Evolutionary conservation across 2,797 vertebrate genomes (phyloP), one percentile per base, ranked within the genome.

Genomic region (Sciurus carolinensis): DNA sequence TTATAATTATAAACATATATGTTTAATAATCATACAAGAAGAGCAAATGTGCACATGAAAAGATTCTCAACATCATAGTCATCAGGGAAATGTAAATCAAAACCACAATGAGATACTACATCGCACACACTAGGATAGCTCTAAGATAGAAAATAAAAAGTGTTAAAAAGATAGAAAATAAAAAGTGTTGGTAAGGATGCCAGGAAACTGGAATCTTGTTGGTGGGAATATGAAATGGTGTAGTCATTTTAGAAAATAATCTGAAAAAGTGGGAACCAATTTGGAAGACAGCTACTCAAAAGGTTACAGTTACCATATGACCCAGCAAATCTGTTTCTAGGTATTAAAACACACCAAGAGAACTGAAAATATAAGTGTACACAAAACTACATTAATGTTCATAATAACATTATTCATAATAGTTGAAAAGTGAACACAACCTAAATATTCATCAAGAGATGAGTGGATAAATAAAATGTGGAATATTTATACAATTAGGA

Each of bases 71-170:
- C 14, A 66, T 54, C 20, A 67, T 4, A 81, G 39, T 57, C 39
- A 57, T 59, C 76, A 82, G 69, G 50, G 47, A 82, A 75, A 82
- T 59, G 20, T 69, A 92, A 92, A 71, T 54, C 79, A 84, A 84
- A 95, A 83, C 8, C 50, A 84, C 22, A 85, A 9, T 67, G 66
- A 96, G 50, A 42, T 69, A 33, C 20, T 17, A 76, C 36, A 67
- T 72, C 42, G 30, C 9, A 81, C 1, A 20, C 28, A 2, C 13
- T 57, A 8, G 50, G 75, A 50, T 24, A 9, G 50, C 17, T 52
- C 11, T 77, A 22, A 52, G 39, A 90, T 26, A 36, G 39, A 50
- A 20, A 82, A 8, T 39, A 59, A 18, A 30, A 71, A 20, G 22
- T 26, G 1, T 77, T 22, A 54, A 44, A 79, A 59, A 72, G 39